Percentiles rank a stretch among this genome's conserved stretches.
Conservation (phyloP, 2,113 vertebrate species). For the Caretta caretta region DNA sequence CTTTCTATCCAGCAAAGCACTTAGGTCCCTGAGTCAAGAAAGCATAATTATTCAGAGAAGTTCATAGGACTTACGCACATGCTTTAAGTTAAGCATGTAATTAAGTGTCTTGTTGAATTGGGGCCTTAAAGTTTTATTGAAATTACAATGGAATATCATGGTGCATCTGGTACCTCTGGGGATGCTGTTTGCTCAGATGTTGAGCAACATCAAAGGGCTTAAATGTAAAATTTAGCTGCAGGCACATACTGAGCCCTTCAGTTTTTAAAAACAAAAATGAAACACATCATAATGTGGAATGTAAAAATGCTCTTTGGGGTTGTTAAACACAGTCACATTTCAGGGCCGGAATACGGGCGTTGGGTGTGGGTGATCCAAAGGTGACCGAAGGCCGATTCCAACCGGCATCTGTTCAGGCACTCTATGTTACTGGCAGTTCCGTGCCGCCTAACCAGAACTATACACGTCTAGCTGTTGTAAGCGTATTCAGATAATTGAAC, state of each 20-base stretch:
- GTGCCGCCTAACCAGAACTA: background rate
- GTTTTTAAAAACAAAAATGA: background rate
- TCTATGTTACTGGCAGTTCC: background rate
- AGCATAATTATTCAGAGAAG: background rate
- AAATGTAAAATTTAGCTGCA: background rate
- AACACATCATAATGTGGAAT: background rate
- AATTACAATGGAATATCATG: background rate
- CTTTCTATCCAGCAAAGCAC: background rate
- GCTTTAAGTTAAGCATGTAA: background rate
- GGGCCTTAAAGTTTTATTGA: background rate
- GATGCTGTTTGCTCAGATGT: background rate
- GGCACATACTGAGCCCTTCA: background rate
- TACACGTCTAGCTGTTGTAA: background rate
- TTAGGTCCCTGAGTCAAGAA: background rate
- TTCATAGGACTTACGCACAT: background rate
- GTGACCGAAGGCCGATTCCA: background rate
- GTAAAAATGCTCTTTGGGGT: background rate
- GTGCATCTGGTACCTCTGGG: background rate
- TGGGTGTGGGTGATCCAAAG: background rate
- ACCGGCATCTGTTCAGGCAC: background rate
- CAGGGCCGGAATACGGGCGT: background rate
- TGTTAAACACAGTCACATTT: background rate
- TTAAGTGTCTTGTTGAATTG: background rate
- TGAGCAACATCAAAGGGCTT: background rate
- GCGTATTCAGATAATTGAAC: background rate